A percentile compares a stretch with the other conserved stretches of the same genome.
phyloP scores from a whole-genome alignment of 2,888 invertebrate genomes.

The Stenurella melanura region DNA sequence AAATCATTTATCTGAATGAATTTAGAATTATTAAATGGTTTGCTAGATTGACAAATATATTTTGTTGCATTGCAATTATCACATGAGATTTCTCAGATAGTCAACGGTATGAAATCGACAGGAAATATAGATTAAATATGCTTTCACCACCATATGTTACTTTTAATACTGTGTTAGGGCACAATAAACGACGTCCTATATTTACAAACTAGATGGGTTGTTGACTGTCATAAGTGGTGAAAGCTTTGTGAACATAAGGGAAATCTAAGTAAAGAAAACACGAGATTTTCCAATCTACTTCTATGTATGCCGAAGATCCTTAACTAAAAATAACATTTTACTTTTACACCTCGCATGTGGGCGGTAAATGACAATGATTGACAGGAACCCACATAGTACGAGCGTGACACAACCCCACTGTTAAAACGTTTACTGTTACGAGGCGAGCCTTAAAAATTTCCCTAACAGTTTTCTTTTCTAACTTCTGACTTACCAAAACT shows the following conservation, averaged over 20 bases:
- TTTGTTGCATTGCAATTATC: too few species aligned
- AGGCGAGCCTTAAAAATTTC: neutral
- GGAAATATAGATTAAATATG: neutral
- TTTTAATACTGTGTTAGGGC: neutral
- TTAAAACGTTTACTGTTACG: neutral
- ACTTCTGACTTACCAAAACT: too few species aligned
- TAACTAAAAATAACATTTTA: neutral
- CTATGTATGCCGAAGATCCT: neutral
- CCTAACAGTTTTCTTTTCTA: too few species aligned
- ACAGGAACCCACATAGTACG: neutral
- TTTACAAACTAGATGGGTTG: neutral
- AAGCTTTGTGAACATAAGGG: neutral
- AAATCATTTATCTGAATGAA: too few species aligned
- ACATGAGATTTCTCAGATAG: too few species aligned
- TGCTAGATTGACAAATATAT: too few species aligned
- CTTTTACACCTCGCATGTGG: neutral
- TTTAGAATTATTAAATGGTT: too few species aligned
- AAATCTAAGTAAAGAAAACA: neutral
- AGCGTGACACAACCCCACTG: neutral
- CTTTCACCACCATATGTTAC: neutral
- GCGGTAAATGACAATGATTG: neutral
- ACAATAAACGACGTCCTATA: neutral
- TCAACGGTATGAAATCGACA: too few species aligned
- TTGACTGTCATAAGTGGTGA: neutral
- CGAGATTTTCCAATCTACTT: conserved; percentile 1